Conservation (phyloP, 2,113 vertebrate genomes). For the Poeciliopsis prolifica region DNA sequence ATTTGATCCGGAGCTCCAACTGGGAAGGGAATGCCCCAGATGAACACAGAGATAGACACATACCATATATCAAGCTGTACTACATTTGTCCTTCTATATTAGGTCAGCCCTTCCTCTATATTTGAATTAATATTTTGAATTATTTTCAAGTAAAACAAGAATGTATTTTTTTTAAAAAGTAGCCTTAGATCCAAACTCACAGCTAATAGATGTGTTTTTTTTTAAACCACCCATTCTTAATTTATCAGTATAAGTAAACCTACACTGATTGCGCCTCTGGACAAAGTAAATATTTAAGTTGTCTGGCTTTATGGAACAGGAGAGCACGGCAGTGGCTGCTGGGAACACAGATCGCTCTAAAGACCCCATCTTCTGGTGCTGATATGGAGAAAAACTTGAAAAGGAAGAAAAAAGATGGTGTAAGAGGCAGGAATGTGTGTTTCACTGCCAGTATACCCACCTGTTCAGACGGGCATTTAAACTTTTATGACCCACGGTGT, state of each 20-base stretch:
- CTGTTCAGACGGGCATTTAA: conserved; percentile 64
- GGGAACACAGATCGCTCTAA: conserved; percentile 37
- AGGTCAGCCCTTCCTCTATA: conserved; percentile 11
- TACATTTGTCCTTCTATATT: conserved; percentile 64
- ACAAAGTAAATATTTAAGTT: conserved; percentile 46
- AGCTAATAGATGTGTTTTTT: neutral
- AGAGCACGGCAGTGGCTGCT: conserved; percentile 29
- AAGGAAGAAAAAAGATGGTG: conserved; percentile 33
- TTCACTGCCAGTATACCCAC: conserved; percentile 50
- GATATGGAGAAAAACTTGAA: conserved; percentile 26
- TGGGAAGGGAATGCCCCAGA: conserved; percentile 67
- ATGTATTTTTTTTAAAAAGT: neutral
- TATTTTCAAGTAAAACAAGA: conserved; percentile 12
- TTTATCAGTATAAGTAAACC: neutral
- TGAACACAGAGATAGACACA: conserved; percentile 42
- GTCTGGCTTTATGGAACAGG: conserved; percentile 19
- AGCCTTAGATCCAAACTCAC: neutral
- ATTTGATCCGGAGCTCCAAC: conserved; percentile 51
- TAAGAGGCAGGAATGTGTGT: conserved; percentile 39
- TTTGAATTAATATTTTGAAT: conserved; percentile 21
- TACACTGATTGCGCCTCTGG: conserved; percentile 23
- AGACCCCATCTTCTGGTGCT: conserved; percentile 47
- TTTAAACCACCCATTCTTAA: neutral
- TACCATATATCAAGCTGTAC: conserved; percentile 58
- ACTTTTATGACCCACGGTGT: conserved; percentile 43